These are phyloP conservation scores for Neolamprologus hecqui DNA, from an alignment of 2,113 vertebrate species.

Conservation along the genomic window DNA sequence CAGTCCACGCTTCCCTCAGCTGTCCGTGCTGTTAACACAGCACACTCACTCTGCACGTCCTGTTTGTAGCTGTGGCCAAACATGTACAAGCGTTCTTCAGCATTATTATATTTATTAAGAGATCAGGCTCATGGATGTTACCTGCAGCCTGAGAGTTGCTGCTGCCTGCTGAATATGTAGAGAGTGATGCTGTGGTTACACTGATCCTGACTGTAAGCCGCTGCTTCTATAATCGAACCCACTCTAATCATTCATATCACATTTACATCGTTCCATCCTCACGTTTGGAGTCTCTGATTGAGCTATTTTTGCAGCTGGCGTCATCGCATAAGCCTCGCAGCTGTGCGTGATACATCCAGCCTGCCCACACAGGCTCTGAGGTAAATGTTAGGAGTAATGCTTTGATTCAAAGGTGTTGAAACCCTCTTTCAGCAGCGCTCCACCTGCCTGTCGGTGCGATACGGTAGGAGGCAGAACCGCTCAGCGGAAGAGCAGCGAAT, in stretches of 20 bases:
- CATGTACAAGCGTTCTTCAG: background rate
- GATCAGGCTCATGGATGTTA: background rate
- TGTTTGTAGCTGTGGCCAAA: background rate
- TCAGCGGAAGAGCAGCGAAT: constrained; percentile 24
- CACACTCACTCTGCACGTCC: too few species aligned
- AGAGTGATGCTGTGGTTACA: background rate
- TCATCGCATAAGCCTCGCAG: background rate
- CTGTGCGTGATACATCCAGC: background rate
- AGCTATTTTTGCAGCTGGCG: background rate
- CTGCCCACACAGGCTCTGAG: background rate
- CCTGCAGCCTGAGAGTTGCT: background rate
- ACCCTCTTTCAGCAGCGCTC: background rate
- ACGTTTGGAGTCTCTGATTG: background rate
- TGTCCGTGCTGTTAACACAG: background rate
- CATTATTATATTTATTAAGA: background rate
- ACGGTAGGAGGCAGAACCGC: constrained; percentile 3
- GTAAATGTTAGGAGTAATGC: background rate
- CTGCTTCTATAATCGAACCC: background rate
- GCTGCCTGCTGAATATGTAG: background rate
- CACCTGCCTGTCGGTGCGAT: background rate
- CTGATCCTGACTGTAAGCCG: background rate
- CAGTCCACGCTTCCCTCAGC: background rate
- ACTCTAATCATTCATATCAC: background rate
- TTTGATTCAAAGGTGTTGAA: background rate
- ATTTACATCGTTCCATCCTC: background rate